A percentile compares a stretch with the other conserved stretches of the same genome.
phyloP scores from a whole-genome alignment of 1,140 invertebrate species.

The Pseudomyrmex cubaensis region DNA sequence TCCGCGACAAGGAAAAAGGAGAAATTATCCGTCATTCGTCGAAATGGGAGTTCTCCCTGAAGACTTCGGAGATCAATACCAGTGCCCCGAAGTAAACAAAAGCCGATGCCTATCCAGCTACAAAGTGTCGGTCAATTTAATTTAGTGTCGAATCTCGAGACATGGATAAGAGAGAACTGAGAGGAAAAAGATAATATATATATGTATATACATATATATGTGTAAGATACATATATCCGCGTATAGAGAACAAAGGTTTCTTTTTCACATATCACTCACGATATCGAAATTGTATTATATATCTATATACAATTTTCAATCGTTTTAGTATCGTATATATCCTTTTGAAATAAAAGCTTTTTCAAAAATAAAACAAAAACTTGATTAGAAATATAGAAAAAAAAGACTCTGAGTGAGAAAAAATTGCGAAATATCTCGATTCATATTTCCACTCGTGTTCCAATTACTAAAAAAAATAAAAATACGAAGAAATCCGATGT shows the following conservation, averaged over 20 bases:
- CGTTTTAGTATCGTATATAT: neutral
- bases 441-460: too few relatives aligned
- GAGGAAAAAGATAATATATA: slow-evolving; percentile 42
- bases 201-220: too few relatives aligned
- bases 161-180: neutral
- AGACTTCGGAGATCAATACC: slow-evolving; percentile 67
- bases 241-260: slow-evolving; percentile 67
- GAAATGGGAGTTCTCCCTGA: slow-evolving; percentile 55
- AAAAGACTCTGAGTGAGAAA: too few relatives aligned
- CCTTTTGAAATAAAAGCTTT: slow-evolving; percentile 14
- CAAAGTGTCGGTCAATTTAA: slow-evolving; percentile 68
- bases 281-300: slow-evolving; percentile 77
- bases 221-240: slow-evolving; percentile 56
- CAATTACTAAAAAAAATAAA: too few relatives aligned
- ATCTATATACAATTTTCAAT: slow-evolving; percentile 71
- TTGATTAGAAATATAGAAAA: neutral
- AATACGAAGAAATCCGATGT: neutral
- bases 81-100: slow-evolving; percentile 63
- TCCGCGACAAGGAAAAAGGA: slow-evolving; percentile 55
- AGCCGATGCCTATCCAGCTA: slow-evolving; percentile 66
- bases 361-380: neutral
- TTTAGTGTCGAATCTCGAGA: slow-evolving; percentile 40
- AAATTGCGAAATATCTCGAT: too few relatives aligned
- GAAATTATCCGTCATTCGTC: slow-evolving; percentile 73
- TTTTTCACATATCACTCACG: slow-evolving; percentile 38